Evolutionary conservation across 2,113 vertebrate species (phyloP), one percentile per base, ranked within the genome.

Genomic region (Apteryx owenii): DNA sequence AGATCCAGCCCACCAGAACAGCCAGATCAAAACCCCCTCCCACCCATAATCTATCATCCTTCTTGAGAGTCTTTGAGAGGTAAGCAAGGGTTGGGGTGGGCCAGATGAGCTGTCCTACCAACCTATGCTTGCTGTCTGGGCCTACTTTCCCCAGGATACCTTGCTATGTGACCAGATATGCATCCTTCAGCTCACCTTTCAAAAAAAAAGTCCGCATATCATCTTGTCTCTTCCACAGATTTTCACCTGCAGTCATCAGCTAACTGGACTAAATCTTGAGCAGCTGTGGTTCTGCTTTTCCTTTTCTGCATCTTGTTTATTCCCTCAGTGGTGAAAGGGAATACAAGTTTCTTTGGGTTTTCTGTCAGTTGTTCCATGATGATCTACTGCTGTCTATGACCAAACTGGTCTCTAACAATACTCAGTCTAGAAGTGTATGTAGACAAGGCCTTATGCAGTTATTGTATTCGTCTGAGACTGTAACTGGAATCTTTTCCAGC

Each of bases 91-190:
- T 58, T 83, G 7, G 19, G 26, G 16, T 60, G 31, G 28, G 12
- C 73, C 89, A 44, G 19, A 46, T n/a, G n/a, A 83, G 13, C 40
- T 80, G 31, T 66, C 28, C 58, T 28, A 78, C 18, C 29, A 44
- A 12, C 31, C 25, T 18, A 56, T 23, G 3, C 25, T 51, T 20
- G 4, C 38, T 75, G 40, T 20, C 48, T 64, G 56, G 31, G 56
- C 31, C 46, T 33, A 17, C 31, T 19, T 60, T 60, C 31, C 29
- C 53, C 58, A 26, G 28, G 19, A 51, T 85, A 75, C 38, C 31
- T 66, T 6, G 2, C 25, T 53, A 5, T 33, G 13, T 56, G 64
- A 88, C 23, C 22, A 51, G 20, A 36, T 13, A 31, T 0, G 0
- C 26, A 80, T 26, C 11, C 23, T 31, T 50, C n/a, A 75, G 60